Evolutionary conservation across 2,797 vertebrate genomes (phyloP), one percentile per base, ranked within the genome.

Genomic region (Pempheris klunzingeri): DNA sequence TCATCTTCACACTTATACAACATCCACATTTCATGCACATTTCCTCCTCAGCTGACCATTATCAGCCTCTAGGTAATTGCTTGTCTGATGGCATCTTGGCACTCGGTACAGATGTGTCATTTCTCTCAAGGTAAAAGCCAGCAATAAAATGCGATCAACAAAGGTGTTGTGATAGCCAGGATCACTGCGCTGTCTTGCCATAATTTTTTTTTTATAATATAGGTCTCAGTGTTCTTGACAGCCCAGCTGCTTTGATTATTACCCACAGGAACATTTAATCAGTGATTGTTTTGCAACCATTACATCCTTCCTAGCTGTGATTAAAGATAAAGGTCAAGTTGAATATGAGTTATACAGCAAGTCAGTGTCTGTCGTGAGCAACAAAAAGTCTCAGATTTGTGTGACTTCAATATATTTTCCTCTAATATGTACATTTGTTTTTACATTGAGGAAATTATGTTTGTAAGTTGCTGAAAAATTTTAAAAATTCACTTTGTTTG

Each of bases 211-310:
- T 68, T 74, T 78, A 68, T 68, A 66, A 62, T 70, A 24, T 11
- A 69, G 66, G 15, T 47, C 32, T 36, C 38, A 1, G 70, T 76
- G 82, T 79, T 72, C 70, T 59, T 14, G 3, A 14, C 13, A 14
- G 70, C 43, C 41, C 41, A 41, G 38, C 53, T 71, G 39, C 58
- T 36, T 12, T 6, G 69, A 20, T 26, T 39, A 62, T 63, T 60
- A 50, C 32, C 44, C 2, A 36, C 32, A 69, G 64, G 81, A 79
- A 90, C 78, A 84, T 87, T 86, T 87, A 81, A 87, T 90, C 87
- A 80, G 78, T 70, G 12, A 43, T 36, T 1, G 13, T 74, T 82
- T 62, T 58, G 47, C 62, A 82, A 77, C 77, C 47, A 54, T 83
- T 70, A 46, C 62, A 73, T 71, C 17, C 38, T 74, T 78, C 26